Base-by-base conservation (phyloP, 92 coral and sea anemone genomes). In the Palythoa grandis region DNA sequence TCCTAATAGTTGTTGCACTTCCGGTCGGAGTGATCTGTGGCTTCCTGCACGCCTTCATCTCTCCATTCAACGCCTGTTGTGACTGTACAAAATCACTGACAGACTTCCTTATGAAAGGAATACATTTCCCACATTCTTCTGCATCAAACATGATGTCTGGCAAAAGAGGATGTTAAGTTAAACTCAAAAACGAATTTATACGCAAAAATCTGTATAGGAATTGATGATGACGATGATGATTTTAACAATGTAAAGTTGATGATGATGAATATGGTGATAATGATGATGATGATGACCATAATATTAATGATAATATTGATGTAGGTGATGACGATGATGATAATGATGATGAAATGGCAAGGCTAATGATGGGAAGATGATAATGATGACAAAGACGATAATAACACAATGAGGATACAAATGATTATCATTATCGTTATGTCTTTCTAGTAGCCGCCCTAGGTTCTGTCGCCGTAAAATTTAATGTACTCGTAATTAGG, bases 51-150 rank as follows among this genome's bases (percentile, higher is more conserved):
- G 90, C 95, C 24, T 40, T 96, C 20, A 86, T 94, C 47, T 96
- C 98, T 1, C 98, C 98, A 8, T 82, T 96, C 52, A 96, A 92
- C 75, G 98, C 96, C 11, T 96, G 98, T 72, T 93, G 97, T 48
- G 91, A 93, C 77, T 96, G 98, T 66, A 86, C 94, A 11, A 92
- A 91, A 50, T 86, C 90, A 29, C 87, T 96, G 48, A 93, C 98
- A 37, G 98, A 96, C 76, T 94, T 96, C 78, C 76, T 96, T 25
- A 95, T 89, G 95, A 96, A 90, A 88, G 98, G 98, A 61, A 71
- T 96, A 7, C 79, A 94, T 37, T 96, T 92, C 68, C 98, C 98
- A 5, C 86, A 92, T 83, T 89, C 60, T 13, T 92, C 98, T 11
- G 98, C 98, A 0, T 72, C 77, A 13, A 94, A 96, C 74, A 91